A percentile compares a stretch with the other conserved stretches of the same genome.
Conservation (phyloP, 1,140 invertebrate species). For the Drosophila repletoides region DNA sequence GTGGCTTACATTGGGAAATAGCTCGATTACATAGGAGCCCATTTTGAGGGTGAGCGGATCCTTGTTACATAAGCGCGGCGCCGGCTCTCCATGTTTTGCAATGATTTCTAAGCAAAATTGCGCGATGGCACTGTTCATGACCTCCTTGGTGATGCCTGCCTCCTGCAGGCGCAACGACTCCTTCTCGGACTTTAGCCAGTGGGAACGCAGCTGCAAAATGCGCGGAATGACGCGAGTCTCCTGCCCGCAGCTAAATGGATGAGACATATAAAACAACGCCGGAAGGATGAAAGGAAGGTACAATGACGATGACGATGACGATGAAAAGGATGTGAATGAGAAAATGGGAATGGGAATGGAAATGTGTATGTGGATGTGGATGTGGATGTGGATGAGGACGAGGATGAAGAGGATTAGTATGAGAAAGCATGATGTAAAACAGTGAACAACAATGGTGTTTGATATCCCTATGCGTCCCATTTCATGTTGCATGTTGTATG, state of each 20-base stretch:
- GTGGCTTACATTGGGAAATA: slow-evolving; percentile 87
- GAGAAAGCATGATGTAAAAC: slow-evolving; percentile 17
- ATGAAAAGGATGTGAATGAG: background rate
- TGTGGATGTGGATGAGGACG: background rate
- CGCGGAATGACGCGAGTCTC: slow-evolving; percentile 98
- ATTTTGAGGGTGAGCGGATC: slow-evolving; percentile 99
- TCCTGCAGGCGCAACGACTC: slow-evolving; percentile 94
- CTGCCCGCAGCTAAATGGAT: slow-evolving; percentile 93
- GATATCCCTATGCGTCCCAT: slow-evolving; percentile 25
- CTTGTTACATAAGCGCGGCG: slow-evolving; percentile 97
- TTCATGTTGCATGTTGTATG: background rate
- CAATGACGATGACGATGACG: too few species aligned
- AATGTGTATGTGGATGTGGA: background rate
- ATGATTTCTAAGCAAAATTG: slow-evolving; percentile 98
- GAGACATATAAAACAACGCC: slow-evolving; percentile 19
- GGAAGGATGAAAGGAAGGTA: slow-evolving; percentile 16
- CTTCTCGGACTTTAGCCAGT: slow-evolving; percentile 96
- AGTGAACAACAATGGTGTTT: slow-evolving; percentile 38
- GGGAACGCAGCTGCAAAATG: slow-evolving; percentile 94
- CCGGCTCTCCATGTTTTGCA: slow-evolving; percentile 96
- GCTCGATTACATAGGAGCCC: slow-evolving; percentile 91
- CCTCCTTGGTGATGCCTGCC: slow-evolving; percentile 96
- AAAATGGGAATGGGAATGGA: background rate
- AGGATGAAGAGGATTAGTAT: background rate
- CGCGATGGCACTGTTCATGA: slow-evolving; percentile 96